These are phyloP conservation scores for Drosophila parvula DNA, from an alignment of 1,140 invertebrate species.

Conservation along the genomic window DNA sequence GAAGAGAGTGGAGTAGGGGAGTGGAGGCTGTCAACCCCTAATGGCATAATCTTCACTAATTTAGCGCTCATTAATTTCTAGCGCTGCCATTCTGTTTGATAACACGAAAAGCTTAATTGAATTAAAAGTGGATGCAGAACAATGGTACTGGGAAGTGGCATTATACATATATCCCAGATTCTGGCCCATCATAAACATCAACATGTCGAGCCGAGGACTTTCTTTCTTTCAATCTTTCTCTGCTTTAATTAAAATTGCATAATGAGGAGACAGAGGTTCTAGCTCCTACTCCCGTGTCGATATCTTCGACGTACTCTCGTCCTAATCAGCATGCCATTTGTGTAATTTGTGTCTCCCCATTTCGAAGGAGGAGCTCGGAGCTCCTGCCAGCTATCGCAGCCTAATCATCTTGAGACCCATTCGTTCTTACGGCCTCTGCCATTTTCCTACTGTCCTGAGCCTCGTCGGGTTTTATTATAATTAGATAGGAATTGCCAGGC, in stretches of 20 bases:
- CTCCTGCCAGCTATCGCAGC: constrained; percentile 43
- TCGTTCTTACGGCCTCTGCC: constrained; percentile 48
- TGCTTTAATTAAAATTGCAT: constrained; percentile 74
- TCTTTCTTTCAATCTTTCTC: constrained; percentile 4
- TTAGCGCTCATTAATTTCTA: constrained; percentile 83
- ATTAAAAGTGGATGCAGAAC: constrained; percentile 72
- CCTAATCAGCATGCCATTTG: constrained; percentile 74
- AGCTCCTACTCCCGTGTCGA: constrained; percentile 3
- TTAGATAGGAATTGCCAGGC: constrained; percentile 59
- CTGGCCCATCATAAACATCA: constrained; percentile 57
- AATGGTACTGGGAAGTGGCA: constrained; percentile 5
- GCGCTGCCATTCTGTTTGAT: constrained; percentile 56
- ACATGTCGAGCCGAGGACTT: constrained; percentile 39
- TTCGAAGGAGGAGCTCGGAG: constrained; percentile 3
- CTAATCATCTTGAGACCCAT: constrained; percentile 56
- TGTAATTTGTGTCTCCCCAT: constrained; percentile 57
- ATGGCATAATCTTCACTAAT: constrained; percentile 83
- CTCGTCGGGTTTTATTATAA: constrained; percentile 62
- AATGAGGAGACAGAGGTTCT: constrained; percentile 38
- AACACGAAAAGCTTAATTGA: constrained; percentile 74
- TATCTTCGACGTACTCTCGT: constrained; percentile 43
- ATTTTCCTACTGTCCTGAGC: constrained; percentile 22
- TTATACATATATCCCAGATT: constrained; percentile 1
- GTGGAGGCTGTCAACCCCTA: constrained; percentile 52
- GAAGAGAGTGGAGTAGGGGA: not conserved